Evolutionary conservation across 2,113 vertebrate species (phyloP).

Genomic region (Eclectus roratus): DNA sequence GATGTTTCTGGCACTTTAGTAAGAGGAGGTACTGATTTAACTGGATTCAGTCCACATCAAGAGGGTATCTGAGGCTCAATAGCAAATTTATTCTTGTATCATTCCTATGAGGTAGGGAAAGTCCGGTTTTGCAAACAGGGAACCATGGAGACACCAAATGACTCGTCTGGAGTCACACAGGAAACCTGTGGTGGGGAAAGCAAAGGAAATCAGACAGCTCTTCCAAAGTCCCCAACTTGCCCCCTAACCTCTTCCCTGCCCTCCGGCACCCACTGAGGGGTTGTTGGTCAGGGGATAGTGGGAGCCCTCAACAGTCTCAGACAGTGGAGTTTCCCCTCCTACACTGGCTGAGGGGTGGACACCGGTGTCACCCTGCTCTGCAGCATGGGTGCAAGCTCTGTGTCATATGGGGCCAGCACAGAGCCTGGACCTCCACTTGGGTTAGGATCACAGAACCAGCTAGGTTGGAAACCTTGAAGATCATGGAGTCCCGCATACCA

Average conservation of each 20-base stretch:
- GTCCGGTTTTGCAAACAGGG: background rate
- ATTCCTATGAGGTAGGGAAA: background rate
- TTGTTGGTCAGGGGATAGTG: background rate
- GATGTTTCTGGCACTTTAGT: background rate
- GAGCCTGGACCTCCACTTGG: background rate
- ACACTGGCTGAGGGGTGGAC: background rate
- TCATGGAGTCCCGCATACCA: background rate
- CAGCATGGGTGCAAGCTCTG: rapidly evolving
- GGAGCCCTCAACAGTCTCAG: background rate
- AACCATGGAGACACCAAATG: background rate
- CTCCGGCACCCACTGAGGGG: rapidly evolving
- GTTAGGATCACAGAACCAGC: background rate
- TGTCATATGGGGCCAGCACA: background rate
- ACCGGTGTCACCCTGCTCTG: background rate
- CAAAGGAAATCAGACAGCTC: background rate
- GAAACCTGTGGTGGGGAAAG: background rate
- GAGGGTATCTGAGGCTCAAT: rapidly evolving
- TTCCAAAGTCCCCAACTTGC: background rate
- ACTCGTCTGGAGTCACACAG: background rate
- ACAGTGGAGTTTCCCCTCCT: background rate
- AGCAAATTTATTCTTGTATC: background rate
- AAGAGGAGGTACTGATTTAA: background rate
- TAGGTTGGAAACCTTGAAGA: background rate
- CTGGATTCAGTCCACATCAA: background rate
- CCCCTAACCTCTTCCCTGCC: background rate